A percentile compares a stretch with the other conserved stretches of the same genome.
phyloP scores from a whole-genome alignment of 2,113 vertebrate genomes.

The Spea bombifrons region DNA sequence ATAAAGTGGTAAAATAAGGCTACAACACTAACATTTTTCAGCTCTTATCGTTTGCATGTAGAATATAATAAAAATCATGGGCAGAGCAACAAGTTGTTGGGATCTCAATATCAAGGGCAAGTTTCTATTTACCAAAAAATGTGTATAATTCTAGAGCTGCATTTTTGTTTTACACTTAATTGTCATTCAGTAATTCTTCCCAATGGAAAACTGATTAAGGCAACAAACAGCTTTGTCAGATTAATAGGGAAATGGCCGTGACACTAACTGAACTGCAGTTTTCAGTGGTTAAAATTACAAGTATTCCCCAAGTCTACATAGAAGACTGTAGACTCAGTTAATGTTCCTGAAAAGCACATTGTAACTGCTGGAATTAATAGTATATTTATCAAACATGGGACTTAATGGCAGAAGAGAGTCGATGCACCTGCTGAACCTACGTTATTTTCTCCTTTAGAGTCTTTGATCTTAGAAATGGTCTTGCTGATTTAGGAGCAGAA shows the following conservation, averaged over 20 bases:
- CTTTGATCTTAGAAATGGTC: too few species aligned
- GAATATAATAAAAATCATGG: too few species aligned
- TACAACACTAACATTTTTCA: too few species aligned
- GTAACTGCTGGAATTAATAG: neutral
- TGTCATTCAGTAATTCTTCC: conserved; percentile 1
- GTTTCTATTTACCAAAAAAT: too few species aligned
- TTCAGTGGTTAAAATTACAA: neutral
- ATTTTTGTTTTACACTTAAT: neutral
- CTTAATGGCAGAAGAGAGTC: neutral
- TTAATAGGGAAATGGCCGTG: neutral
- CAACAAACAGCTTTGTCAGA: neutral
- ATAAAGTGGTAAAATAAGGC: too few species aligned
- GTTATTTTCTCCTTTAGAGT: too few species aligned
- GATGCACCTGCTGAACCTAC: too few species aligned
- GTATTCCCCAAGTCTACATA: neutral
- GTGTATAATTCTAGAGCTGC: neutral
- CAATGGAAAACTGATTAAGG: neutral
- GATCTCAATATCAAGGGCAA: too few species aligned
- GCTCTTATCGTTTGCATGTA: too few species aligned
- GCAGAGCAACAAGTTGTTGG: too few species aligned
- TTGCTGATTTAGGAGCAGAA: too few species aligned
- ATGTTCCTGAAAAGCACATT: neutral
- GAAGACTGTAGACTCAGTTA: neutral
- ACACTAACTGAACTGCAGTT: neutral
- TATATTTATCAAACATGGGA: neutral